Base-by-base conservation (phyloP, 53 echinoderm and acorn worm genomes). In the Henricia sp. region DNA sequence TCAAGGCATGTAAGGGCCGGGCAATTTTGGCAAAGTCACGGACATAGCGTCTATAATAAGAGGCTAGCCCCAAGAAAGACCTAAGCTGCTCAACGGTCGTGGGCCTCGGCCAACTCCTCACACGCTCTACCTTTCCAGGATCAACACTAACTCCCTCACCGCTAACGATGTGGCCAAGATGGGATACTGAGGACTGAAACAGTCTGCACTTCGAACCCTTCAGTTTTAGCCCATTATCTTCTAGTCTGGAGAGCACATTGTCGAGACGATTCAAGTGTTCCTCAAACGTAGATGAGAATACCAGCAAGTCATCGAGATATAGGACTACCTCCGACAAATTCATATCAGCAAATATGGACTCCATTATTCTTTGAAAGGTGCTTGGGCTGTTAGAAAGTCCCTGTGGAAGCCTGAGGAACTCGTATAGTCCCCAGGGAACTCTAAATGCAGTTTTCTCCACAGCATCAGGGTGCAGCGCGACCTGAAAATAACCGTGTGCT, bases 381-480 rank as follows among this genome's bases (percentile, higher is more conserved):
- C 40, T 21, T 13, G 90, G 85, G 50, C 85, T 85, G 27, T 90
- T 85, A 30, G 37, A 33, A 6, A 90, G 43, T 0, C 85, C 90
- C 41, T 85, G 85, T 1, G 90, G 90, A 62, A 90, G 43, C 0
- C 90, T 36, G 2, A 70, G 9, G 40, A 86, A 90, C 33, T 86
- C 82, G 30, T 46, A 90, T 2, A 90, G 27, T 1, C 90, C 90
- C 85, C 77, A 90, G 2, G 85, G 90, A 13, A 91, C 91, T 3
- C 88, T 14, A 56, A 91, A 91, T 32, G 84, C 91, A 0, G 91
- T 88, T 52, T 91, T 87, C 13, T 67, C 75, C 2, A 91, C 70
- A 1, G 88, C 84, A 17, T 84, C 88, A 1, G 34, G 54, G 26
- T 66, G 41, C 77, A 91, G 65, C 0, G 62, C 48, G 1, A 88